These are phyloP conservation scores for Macquaria australasica DNA, from an alignment of 2,113 vertebrate genomes.

Conservation along the genomic window DNA sequence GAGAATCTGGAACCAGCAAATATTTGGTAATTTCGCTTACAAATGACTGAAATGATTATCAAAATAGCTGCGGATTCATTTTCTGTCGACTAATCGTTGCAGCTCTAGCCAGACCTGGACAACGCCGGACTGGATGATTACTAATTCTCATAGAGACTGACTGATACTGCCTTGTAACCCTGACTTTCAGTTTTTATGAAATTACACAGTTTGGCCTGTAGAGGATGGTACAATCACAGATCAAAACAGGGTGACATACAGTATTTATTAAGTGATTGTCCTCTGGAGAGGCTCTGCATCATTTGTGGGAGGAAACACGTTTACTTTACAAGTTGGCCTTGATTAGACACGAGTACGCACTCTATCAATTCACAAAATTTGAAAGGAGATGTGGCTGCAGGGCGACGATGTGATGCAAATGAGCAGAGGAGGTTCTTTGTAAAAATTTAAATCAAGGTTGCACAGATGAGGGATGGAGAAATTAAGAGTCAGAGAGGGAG, in stretches of 20 bases:
- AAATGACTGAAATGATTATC: neutral
- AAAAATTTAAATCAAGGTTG: neutral
- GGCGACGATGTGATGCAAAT: neutral
- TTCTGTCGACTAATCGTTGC: neutral
- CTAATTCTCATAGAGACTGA: too few species aligned
- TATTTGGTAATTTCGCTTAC: neutral
- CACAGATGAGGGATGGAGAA: neutral
- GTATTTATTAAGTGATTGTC: neutral
- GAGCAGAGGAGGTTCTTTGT: neutral
- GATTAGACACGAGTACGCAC: neutral
- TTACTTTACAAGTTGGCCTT: slow-evolving; percentile 25
- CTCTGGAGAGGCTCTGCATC: neutral
- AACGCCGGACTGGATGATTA: neutral
- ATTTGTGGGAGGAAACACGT: slow-evolving; percentile 26
- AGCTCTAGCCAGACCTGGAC: neutral
- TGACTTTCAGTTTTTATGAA: neutral
- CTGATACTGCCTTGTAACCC: neutral
- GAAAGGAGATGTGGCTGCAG: neutral
- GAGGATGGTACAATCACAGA: slow-evolving; percentile 7
- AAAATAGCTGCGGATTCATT: neutral
- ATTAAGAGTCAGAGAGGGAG: slow-evolving; percentile 23
- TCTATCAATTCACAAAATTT: neutral
- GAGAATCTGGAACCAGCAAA: neutral
- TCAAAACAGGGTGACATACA: neutral
- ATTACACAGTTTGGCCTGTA: slow-evolving; percentile 19